Percentiles rank a stretch among this genome's conserved stretches.
Conservation (phyloP, 2,888 invertebrate genomes). For the Cactoblastis cactorum region DNA sequence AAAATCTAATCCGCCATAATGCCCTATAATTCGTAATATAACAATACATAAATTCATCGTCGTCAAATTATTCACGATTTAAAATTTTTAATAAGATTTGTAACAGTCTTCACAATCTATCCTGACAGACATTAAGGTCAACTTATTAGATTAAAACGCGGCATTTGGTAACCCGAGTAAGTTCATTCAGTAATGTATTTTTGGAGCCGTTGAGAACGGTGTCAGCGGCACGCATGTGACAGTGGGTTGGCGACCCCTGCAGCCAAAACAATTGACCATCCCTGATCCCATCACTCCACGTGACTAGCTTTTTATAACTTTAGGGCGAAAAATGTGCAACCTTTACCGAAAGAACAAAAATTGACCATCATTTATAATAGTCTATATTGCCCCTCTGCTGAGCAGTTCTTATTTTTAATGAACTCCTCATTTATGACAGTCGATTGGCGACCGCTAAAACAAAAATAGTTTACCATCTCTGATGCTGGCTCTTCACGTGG, state of each 20-base stretch:
- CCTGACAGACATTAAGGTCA: neutral
- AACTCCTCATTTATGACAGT: too few relatives aligned
- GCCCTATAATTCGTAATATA: too few relatives aligned
- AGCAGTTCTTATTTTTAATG: too few relatives aligned
- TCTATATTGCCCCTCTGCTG: too few relatives aligned
- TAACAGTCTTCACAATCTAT: too few relatives aligned
- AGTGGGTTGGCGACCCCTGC: slow-evolving; percentile 63
- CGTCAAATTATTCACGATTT: too few relatives aligned
- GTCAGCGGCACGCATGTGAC: slow-evolving; percentile 51
- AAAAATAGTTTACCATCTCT: too few relatives aligned
- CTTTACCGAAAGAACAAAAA: neutral
- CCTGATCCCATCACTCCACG: slow-evolving; percentile 32
- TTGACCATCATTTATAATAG: neutral
- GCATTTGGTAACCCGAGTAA: neutral
- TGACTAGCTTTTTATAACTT: slow-evolving; percentile 26
- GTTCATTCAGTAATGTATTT: slow-evolving; percentile 61
- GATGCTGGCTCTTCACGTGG: too few relatives aligned
- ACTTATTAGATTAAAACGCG: neutral
- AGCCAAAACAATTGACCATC: slow-evolving; percentile 63
- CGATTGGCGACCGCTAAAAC: too few relatives aligned
- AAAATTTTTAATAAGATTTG: too few relatives aligned
- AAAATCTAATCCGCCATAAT: too few relatives aligned
- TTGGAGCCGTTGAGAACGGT: slow-evolving; percentile 56
- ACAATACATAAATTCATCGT: too few relatives aligned
- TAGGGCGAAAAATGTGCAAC: slow-evolving; percentile 17